phyloP scores from a whole-genome alignment of 2,113 vertebrate species.

The Misgurnus anguillicaudatus region DNA sequence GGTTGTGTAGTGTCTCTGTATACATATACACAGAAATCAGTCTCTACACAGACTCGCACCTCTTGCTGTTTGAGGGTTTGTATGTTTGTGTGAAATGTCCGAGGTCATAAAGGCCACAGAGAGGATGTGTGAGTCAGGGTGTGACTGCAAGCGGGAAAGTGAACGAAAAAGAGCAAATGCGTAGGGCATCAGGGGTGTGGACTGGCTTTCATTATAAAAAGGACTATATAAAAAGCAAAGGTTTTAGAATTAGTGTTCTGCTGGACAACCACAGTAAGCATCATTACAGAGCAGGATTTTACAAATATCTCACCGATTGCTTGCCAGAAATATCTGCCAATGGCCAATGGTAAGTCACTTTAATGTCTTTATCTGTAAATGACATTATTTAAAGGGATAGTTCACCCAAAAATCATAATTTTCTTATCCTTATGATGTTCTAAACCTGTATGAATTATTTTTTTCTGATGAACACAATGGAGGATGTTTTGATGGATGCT shows the following conservation, averaged over 20 bases:
- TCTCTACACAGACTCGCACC: constrained; percentile 6
- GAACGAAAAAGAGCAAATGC: neutral
- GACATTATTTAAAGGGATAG: too few species aligned
- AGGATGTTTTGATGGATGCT: too few species aligned
- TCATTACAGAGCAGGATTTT: neutral
- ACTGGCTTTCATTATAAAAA: constrained; percentile 39
- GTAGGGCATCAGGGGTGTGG: constrained; percentile 34
- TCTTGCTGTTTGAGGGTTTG: neutral
- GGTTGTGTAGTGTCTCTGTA: neutral
- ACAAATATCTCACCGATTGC: neutral
- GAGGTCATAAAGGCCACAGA: constrained; percentile 50
- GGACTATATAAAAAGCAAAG: constrained; percentile 30
- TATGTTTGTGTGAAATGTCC: constrained; percentile 56
- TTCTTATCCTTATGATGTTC: too few species aligned
- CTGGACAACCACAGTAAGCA: neutral
- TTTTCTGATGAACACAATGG: too few species aligned
- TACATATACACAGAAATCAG: constrained; percentile 5
- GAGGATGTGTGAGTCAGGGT: constrained; percentile 40
- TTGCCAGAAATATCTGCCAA: constrained; percentile 10
- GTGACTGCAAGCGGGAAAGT: constrained; percentile 1
- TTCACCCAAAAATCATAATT: too few species aligned
- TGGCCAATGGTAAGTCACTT: constrained; percentile 46
- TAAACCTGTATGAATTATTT: too few species aligned
- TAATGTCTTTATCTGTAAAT: neutral
- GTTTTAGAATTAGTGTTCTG: constrained; percentile 1